Evolutionary conservation across 1,140 invertebrate genomes (phyloP).

Genomic region (Acyrthosiphon pisum): DNA sequence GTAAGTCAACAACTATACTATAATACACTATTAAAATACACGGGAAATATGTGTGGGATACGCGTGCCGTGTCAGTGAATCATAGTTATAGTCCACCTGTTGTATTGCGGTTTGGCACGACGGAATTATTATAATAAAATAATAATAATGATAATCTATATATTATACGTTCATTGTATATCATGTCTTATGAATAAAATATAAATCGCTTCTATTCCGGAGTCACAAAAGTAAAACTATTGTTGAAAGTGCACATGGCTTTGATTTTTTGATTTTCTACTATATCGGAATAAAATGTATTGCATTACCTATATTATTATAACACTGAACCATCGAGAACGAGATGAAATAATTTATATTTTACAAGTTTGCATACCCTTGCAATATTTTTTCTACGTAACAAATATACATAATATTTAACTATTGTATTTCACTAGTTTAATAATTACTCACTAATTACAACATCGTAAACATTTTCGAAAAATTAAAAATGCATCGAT

Average conservation of each 20-base stretch:
- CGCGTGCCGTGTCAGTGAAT: neutral
- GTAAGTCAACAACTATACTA: neutral
- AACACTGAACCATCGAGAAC: neutral
- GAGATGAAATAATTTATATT: neutral
- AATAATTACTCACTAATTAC: neutral
- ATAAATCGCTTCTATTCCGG: neutral
- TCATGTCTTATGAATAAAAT: constrained; percentile 11
- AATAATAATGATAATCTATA: neutral
- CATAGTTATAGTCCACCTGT: neutral
- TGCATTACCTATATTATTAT: neutral
- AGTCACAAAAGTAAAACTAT: neutral
- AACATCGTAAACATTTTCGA: too few relatives aligned
- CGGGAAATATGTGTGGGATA: neutral
- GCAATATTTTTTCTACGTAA: neutral
- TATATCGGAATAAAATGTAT: neutral
- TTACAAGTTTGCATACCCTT: neutral
- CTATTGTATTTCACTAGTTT: neutral
- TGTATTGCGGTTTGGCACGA: neutral
- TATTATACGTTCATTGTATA: neutral
- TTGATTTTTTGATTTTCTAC: neutral
- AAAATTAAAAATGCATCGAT: too few relatives aligned
- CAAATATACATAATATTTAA: neutral
- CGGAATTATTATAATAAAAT: neutral
- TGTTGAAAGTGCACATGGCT: neutral
- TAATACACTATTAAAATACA: neutral